Base-by-base conservation (phyloP, 2,888 invertebrate genomes). In the Orthonychiurus folsomi region DNA sequence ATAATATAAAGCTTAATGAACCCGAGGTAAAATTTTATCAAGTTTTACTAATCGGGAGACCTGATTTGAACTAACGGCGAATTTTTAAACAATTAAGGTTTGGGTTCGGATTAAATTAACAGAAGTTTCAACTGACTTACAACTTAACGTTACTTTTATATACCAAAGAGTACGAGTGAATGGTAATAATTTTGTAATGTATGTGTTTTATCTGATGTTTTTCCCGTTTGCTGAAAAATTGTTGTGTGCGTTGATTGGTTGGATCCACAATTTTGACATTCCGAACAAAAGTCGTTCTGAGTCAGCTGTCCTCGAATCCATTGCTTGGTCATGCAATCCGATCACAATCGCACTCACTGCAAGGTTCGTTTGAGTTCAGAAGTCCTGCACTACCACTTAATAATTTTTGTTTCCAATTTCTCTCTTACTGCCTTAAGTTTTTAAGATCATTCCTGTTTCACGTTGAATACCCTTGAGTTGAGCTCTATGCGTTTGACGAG, bases 271-370 rank as follows among this genome's bases (percentile, higher is more conserved):
- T 37, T 37, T 15, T 9, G 15, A 37, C 15, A 37, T 37, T 37
- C 15, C 15, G 37, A 37, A 37, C 37, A 37, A 65, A 63, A 73
- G 73, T 73, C 69, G 70, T 73, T 60, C 68, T 67, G 59, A 73
- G 69, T 66, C 73, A 73, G 66, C 66, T 73, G 65, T 64, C 66
- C 60, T 52, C 69, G 63, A 73, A 73, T 60, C 73, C 73, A 65
- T 62, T 73, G 68, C 70, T 73, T 71, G 73, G 73, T 69, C 73
- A 73, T 59, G 66, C 70, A 69, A 64, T 70, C 60, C 70, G 71
- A 67, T 61, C 69, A 56, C 66, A 67, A 56, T 64, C 64, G 59
- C 66, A 70, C 65, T 65, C 67, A 59, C 52, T 20, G 23, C 56
- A 65, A 65, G 65, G 65, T 65, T 63, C 50, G 65, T 65, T 28